Evolutionary conservation across 2,888 invertebrate genomes (phyloP).

Genomic region (Rhingia rostrata): DNA sequence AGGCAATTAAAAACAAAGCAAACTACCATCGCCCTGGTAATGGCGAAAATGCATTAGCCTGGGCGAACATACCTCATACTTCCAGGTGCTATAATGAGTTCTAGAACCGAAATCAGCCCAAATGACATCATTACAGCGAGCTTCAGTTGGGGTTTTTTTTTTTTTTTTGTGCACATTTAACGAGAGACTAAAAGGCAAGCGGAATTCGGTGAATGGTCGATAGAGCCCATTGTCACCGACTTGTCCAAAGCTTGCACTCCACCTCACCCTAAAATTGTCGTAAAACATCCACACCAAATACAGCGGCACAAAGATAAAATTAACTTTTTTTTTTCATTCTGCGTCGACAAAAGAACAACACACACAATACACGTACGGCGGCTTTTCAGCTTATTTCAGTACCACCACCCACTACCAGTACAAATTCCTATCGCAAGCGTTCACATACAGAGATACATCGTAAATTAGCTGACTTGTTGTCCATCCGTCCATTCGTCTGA

Average conservation of each 20-base stretch:
- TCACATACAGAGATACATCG: slow-evolving; percentile 52
- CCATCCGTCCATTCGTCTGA: slow-evolving; percentile 51
- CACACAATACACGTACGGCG: slow-evolving; percentile 31
- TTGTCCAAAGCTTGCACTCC: slow-evolving; percentile 49
- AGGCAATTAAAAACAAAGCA: slow-evolving; percentile 54
- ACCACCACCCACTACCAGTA: slow-evolving; percentile 39
- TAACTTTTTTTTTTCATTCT: slow-evolving; percentile 61
- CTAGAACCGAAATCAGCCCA: slow-evolving; percentile 47
- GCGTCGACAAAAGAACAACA: slow-evolving; percentile 66
- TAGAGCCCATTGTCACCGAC: slow-evolving; percentile 61
- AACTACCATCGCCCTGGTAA: slow-evolving; percentile 41
- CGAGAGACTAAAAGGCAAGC: slow-evolving; percentile 29
- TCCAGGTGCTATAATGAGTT: slow-evolving; percentile 51
- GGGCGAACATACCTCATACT: slow-evolving; percentile 27
- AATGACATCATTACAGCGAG: slow-evolving; percentile 57
- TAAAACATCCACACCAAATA: slow-evolving; percentile 8
- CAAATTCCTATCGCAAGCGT: slow-evolving; percentile 17
- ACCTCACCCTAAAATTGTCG: slow-evolving; percentile 19
- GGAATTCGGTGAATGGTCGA: slow-evolving; percentile 61
- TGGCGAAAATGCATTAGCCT: slow-evolving; percentile 53
- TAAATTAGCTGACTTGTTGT: slow-evolving; percentile 72
- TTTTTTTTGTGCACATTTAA: slow-evolving; percentile 29
- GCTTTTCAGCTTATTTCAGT: slow-evolving; percentile 49
- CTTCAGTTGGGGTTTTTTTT: background rate
- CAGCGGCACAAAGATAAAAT: slow-evolving; percentile 63